Evolutionary conservation across 2,113 vertebrate genomes (phyloP).

Genomic region (Geococcyx californianus): DNA sequence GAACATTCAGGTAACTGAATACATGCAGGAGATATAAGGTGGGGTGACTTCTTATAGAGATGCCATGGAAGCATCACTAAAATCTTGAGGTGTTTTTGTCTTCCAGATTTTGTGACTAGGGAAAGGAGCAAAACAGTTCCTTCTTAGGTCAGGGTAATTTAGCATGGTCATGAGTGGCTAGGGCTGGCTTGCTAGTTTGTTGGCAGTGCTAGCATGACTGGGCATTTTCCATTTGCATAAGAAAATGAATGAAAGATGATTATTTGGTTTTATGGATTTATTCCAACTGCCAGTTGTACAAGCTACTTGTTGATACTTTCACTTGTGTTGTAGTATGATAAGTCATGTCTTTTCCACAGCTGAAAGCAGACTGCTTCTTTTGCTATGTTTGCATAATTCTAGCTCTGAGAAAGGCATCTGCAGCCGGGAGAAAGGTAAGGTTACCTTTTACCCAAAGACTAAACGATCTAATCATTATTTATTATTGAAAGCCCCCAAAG

Average conservation of each 20-base stretch:
- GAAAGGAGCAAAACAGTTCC: neutral
- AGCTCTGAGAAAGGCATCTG: neutral
- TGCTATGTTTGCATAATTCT: neutral
- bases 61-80: neutral
- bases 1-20: neutral
- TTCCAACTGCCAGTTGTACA: neutral
- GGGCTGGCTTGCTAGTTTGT: neutral
- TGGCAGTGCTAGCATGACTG: neutral
- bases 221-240: neutral
- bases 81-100: neutral
- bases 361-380: neutral
- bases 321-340: fast-evolving
- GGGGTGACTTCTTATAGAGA: neutral
- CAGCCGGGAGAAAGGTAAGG: neutral
- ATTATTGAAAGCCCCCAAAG: neutral
- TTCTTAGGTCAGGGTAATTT: neutral
- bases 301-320: neutral
- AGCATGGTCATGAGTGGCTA: neutral
- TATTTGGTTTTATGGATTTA: neutral
- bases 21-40: neutral
- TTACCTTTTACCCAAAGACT: neutral
- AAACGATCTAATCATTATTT: neutral
- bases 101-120: neutral
- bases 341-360: neutral
- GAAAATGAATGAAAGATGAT: neutral